Evolutionary conservation across 2,113 vertebrate species (phyloP).

Genomic region (Actenoides lindsayi): DNA sequence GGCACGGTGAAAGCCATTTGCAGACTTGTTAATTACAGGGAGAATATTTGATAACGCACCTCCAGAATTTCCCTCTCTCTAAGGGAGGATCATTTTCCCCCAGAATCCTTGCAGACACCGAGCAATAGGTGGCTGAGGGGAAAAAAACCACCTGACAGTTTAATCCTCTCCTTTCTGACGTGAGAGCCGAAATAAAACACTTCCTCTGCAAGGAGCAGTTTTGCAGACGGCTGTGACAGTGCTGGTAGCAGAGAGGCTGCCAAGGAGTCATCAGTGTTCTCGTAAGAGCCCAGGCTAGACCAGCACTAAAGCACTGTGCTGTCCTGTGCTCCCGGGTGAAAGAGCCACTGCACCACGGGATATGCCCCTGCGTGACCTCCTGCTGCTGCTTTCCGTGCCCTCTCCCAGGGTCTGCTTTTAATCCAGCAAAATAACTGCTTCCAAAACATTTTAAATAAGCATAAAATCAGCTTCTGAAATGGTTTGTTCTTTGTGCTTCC

Average conservation of each 20-base stretch:
- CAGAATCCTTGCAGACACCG: accelerated
- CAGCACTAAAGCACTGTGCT: accelerated
- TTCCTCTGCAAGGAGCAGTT: background rate
- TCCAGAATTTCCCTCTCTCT: background rate
- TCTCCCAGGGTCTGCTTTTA: background rate
- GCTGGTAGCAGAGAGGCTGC: background rate
- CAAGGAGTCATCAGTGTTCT: background rate
- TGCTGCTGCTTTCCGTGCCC: accelerated
- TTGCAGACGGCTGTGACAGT: background rate
- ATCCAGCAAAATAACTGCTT: background rate
- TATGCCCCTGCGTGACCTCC: accelerated
- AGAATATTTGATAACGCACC: background rate
- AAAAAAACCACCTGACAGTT: background rate
- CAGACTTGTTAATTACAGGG: background rate
- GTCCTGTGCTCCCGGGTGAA: accelerated
- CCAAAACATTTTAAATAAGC: background rate
- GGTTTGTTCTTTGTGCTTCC: background rate
- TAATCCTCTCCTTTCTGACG: background rate
- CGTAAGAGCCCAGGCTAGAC: background rate
- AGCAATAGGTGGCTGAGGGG: background rate
- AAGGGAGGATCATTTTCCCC: background rate
- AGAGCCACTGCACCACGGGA: background rate
- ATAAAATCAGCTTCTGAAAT: background rate
- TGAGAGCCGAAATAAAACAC: background rate
- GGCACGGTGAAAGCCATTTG: background rate